These are phyloP conservation scores for Coracias cyanogaster DNA, from an alignment of 2,797 vertebrate species.

Conservation along the genomic window DNA sequence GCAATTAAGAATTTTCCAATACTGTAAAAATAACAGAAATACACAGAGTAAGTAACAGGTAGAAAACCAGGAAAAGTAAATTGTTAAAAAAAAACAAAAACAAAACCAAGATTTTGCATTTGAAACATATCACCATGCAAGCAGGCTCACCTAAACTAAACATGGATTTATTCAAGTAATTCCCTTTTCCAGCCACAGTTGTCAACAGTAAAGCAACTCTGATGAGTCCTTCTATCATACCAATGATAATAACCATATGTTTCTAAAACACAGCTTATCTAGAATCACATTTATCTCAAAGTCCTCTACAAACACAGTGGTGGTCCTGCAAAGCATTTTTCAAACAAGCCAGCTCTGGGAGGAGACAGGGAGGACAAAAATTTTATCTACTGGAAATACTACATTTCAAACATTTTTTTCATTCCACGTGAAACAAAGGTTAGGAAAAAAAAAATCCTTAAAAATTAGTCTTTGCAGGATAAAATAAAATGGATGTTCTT, in stretches of 20 bases:
- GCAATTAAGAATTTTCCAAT: constrained; percentile 21
- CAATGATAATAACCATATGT: neutral
- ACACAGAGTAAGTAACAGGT: neutral
- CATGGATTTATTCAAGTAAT: neutral
- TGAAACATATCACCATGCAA: neutral
- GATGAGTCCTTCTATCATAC: neutral
- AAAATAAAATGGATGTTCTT: neutral
- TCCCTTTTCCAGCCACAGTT: neutral
- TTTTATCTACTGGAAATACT: constrained; percentile 37
- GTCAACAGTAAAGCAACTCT: neutral
- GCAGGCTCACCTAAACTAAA: neutral
- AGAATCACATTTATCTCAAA: constrained; percentile 20
- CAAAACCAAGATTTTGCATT: neutral
- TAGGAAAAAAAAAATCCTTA: neutral
- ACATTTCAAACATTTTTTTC: constrained; percentile 45
- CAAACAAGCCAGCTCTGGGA: constrained; percentile 8
- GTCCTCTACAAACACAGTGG: neutral
- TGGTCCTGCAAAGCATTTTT: constrained; percentile 25
- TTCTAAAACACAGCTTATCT: constrained; percentile 33
- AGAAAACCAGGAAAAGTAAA: neutral
- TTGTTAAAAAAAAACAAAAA: neutral
- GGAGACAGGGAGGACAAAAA: neutral
- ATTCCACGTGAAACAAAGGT: neutral
- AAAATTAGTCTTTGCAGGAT: neutral
- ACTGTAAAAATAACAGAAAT: neutral